These are phyloP conservation scores for Rhogogaster chlorosoma DNA, from an alignment of 2,888 invertebrate genomes.

Conservation along the genomic window DNA sequence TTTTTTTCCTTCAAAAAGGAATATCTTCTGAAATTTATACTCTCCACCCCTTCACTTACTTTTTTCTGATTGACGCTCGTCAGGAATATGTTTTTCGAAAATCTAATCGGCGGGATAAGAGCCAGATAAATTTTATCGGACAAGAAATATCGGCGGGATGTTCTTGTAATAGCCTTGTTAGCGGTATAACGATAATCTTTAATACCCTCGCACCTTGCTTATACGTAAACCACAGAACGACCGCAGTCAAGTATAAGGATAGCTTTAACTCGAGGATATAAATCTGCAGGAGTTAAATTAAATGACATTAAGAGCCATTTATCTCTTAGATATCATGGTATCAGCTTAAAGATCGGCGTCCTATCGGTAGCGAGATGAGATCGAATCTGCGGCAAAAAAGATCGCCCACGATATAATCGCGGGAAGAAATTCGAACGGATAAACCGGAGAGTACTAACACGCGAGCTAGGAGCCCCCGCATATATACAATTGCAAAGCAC, in stretches of 20 bases:
- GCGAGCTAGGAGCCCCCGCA: not conserved
- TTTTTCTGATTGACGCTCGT: not conserved
- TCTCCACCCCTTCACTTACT: not conserved
- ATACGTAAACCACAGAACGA: constrained; percentile 3
- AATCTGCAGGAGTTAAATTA: constrained; percentile 28
- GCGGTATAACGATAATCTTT: constrained; percentile 5
- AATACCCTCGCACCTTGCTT: not conserved
- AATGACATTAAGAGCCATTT: constrained; percentile 38
- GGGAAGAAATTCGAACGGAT: not conserved
- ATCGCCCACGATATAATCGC: constrained; percentile 42
- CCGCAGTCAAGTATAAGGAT: not conserved
- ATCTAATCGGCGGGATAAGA: not conserved
- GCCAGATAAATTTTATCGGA: not conserved
- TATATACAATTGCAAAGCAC: not conserved
- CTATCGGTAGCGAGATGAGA: constrained; percentile 20
- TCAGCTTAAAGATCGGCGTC: not conserved
- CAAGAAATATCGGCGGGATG: not conserved
- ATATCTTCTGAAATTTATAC: not conserved
- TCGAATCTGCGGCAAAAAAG: constrained; percentile 11
- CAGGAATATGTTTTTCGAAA: not conserved
- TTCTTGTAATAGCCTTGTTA: constrained; percentile 27
- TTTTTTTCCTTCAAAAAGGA: not conserved
- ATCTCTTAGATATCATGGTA: constrained; percentile 12
- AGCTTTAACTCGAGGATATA: not conserved
- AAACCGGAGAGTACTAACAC: not conserved